These are phyloP conservation scores for Crax fasciolata DNA, from an alignment of 2,797 vertebrate genomes.

Conservation along the genomic window DNA sequence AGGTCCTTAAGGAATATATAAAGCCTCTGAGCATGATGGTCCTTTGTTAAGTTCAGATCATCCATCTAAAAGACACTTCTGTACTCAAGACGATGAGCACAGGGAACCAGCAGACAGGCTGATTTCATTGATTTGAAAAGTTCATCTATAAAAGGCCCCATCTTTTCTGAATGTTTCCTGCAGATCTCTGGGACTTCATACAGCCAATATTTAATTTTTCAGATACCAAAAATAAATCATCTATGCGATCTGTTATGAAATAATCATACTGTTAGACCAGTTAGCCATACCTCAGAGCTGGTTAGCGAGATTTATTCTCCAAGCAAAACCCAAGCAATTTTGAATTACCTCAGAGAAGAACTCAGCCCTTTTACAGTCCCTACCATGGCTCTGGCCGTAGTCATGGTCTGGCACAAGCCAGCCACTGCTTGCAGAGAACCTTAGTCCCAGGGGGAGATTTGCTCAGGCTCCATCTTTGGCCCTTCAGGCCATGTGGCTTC, in stretches of 20 bases:
- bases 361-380: background rate
- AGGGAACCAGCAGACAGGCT: constrained; percentile 41
- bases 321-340: background rate
- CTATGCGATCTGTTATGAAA: background rate
- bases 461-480: background rate
- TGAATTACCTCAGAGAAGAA: background rate
- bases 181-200: background rate
- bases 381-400: background rate
- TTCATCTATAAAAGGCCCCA: constrained; percentile 5
- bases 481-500: fast-evolving
- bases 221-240: background rate
- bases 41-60: constrained; percentile 36
- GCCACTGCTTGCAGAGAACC: background rate
- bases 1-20: constrained; percentile 20
- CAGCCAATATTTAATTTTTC: background rate
- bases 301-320: background rate
- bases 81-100: constrained; percentile 51
- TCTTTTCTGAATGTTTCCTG: constrained; percentile 10
- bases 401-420: background rate
- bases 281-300: background rate
- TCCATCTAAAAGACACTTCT: constrained; percentile 60
- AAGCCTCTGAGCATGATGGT: constrained; percentile 30
- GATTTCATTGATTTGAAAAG: constrained; percentile 1
- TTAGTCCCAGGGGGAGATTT: background rate
- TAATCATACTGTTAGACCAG: background rate